Base-by-base conservation (phyloP, 1,140 invertebrate genomes). In the Drosophila ohnishii region DNA sequence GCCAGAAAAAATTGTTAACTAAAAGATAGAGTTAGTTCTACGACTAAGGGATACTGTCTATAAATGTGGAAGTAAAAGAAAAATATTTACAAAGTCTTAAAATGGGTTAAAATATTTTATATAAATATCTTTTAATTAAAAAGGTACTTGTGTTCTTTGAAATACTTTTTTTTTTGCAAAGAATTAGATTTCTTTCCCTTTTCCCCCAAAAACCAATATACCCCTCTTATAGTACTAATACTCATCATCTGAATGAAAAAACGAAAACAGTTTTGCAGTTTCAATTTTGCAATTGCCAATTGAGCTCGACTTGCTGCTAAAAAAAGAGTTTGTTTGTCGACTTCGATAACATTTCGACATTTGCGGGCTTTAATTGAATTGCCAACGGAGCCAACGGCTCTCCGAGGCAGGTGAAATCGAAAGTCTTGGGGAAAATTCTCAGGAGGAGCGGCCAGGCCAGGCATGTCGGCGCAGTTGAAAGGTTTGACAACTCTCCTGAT, bases 331-430 rank as follows among this genome's bases (percentile, higher is more conserved):
- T 69, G 57, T 65, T 72, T 48, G 62, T 56, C 75, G 60, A 76
- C 65, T 80, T 70, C 62, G 81, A 78, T 85, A 86, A 69, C 75
- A 86, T 76, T 86, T 86, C 62, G 78, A 82, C 71, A 85, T 85
- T 75, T 79, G 40, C 44, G 39, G 45, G 25, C 40, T 55, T 74
- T 69, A 76, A 76, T 76, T 76, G 73, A 76, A 76, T 76, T 69
- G 73, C 74, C 55, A 59, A 22, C 51, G 19, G 35, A 70, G 67
- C 50, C 50, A n/a, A 10, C 65, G 37, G 39, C 28, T 22, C n/a
- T n/a, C 34, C 22, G 45, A 28, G 45, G 45, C 45, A 72, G 69
- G 69, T 72, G 69, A 72, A 72, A 71, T 70, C 67, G 67, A 71
- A 71, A 71, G 62, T 65, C 58, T 40, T 34, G 42, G 34, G 51